Evolutionary conservation across 64 coral and sea anemone species (phyloP), one percentile per base, ranked within the genome.

Genomic region (Montipora efflorescens): DNA sequence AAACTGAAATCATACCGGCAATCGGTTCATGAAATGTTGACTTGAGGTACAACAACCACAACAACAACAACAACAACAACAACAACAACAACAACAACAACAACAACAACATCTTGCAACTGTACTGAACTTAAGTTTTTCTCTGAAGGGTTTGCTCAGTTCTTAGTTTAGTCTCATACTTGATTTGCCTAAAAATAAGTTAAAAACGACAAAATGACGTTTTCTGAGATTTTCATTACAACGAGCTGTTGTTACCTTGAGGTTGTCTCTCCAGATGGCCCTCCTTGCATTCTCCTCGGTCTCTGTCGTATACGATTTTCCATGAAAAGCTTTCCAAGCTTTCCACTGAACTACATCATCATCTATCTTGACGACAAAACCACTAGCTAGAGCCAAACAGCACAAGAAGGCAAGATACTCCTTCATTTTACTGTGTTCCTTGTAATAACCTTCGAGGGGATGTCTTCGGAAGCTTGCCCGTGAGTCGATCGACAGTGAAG

Each of bases 231-330:
- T 14, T 13, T 67, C 57, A 59, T 7, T 13, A 13, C 13, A 87
- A 21, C 19, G 2, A 8, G 48, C 8, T 70, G n/a, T 20, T 67
- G 81, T 81, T 71, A 96, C 91, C 76, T 87, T 88, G 8, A 96
- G 36, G 88, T 96, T 96, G 20, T 93, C 80, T 10, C 47, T 81
- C 95, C 95, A 96, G 59, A 96, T 94, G 7, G 88, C 88, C 61
- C 77, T 78, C 15, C 95, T 82, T 51, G 72, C 80, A 13, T 9
- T 19, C 59, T 96, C 95, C 15, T 94, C 88, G 19, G 52, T 91
- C 7, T 87, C 91, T 18, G 91, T 80, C 2, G 36, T 2, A 23
- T 96, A 96, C 8, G 47, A 23, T 67, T 94, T 96, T 28, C 47
- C 58, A 81, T 94, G 88, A 58, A 96, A 87, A 5, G 44, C 57